Conservation (phyloP, 2,113 vertebrate genomes). For the Myanophis thanlyinensis region DNA sequence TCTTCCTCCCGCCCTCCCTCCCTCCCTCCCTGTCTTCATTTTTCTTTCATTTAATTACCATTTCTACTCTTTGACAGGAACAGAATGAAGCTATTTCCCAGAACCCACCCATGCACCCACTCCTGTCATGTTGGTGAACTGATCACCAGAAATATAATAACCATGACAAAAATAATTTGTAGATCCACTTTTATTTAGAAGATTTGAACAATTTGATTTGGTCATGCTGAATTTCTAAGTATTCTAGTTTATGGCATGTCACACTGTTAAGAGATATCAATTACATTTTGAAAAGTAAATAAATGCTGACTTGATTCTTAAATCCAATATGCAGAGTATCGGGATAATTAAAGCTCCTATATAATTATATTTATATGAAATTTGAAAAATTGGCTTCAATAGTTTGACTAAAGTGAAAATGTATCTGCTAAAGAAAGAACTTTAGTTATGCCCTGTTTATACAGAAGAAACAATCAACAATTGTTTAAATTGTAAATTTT, state of each 20-base stretch:
- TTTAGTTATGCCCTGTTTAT: not conserved
- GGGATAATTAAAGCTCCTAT: not conserved
- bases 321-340: not conserved
- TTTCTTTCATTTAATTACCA: not conserved
- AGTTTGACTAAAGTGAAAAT: not conserved
- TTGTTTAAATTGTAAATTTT: too few relatives aligned
- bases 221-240: not conserved
- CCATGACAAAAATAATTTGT: not conserved
- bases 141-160: not conserved
- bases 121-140: not conserved
- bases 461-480: not conserved
- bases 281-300: not conserved
- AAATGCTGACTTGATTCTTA: not conserved
- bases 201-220: not conserved
- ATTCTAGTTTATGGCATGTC: not conserved
- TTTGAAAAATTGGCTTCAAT: not conserved
- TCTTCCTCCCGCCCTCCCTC: not conserved
- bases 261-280: not conserved
- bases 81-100: not conserved
- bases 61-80: not conserved
- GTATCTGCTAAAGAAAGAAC: not conserved
- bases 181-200: not conserved
- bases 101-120: too few relatives aligned
- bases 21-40: not conserved
- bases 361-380: not conserved